Conservation (phyloP, 2,888 invertebrate genomes). For the Cyclophora punctaria region DNA sequence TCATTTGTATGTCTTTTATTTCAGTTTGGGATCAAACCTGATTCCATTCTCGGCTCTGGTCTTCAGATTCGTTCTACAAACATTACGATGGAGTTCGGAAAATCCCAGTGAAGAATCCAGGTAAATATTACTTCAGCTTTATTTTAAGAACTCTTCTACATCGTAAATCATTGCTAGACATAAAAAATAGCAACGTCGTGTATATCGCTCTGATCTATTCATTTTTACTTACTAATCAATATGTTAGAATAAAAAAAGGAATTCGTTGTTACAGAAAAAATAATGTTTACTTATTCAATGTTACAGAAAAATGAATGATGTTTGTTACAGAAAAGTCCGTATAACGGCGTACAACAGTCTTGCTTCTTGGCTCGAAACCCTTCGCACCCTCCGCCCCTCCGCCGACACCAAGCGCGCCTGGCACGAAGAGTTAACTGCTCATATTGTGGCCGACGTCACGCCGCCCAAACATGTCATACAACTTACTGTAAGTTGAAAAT, state of each 20-base stretch:
- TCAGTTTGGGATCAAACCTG: slow-evolving; percentile 54
- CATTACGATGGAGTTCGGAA: slow-evolving; percentile 55
- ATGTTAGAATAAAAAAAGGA: too few relatives aligned
- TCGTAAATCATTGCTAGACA: too few relatives aligned
- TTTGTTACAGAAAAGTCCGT: slow-evolving; percentile 40
- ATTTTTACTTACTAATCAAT: too few relatives aligned
- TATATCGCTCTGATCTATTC: too few relatives aligned
- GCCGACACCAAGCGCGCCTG: slow-evolving; percentile 27
- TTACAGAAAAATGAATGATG: too few relatives aligned
- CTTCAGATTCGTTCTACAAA: slow-evolving; percentile 54
- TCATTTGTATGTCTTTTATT: slow-evolving; percentile 14
- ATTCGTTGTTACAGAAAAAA: too few relatives aligned
- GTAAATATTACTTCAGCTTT: slow-evolving; percentile 22
- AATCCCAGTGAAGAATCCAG: slow-evolving; percentile 40
- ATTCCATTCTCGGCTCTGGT: slow-evolving; percentile 57
- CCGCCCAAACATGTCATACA: slow-evolving; percentile 39
- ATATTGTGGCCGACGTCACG: slow-evolving; percentile 41
- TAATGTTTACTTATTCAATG: too few relatives aligned
- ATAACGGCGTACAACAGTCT: slow-evolving; percentile 42
- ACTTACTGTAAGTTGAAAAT: slow-evolving; percentile 36
- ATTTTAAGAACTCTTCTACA: too few relatives aligned
- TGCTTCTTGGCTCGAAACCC: slow-evolving; percentile 34
- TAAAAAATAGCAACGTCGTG: too few relatives aligned
- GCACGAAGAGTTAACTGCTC: slow-evolving; percentile 43
- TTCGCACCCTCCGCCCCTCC: slow-evolving; percentile 31